Evolutionary conservation across 2,113 vertebrate species (phyloP).

Genomic region (Meles meles): DNA sequence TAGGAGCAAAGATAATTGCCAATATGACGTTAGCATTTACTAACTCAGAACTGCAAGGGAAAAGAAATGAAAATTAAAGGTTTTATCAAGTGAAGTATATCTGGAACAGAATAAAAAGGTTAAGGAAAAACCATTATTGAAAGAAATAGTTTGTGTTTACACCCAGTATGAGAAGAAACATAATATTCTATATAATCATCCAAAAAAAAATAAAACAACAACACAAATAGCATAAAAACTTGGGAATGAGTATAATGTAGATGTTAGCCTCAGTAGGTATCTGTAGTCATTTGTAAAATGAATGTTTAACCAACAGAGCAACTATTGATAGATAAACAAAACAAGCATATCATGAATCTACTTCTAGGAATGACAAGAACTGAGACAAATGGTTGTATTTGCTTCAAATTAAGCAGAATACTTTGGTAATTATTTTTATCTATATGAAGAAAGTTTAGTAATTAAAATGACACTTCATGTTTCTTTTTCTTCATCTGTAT

Average conservation of each 20-base stretch:
- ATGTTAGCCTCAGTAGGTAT: not conserved
- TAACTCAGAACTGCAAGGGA: not conserved
- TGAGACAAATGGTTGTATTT: not conserved
- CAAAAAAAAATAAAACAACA: not conserved
- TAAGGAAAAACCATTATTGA: not conserved
- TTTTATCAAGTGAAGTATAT: not conserved
- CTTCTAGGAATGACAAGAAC: not conserved
- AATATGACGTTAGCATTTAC: not conserved
- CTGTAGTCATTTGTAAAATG: not conserved
- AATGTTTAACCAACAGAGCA: not conserved
- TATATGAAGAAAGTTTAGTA: not conserved
- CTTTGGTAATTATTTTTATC: not conserved
- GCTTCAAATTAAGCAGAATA: not conserved
- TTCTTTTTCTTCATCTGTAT: not conserved
- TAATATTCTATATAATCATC: not conserved
- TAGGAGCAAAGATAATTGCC: not conserved
- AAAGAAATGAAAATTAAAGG: not conserved
- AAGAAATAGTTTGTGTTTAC: not conserved
- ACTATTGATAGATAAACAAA: not conserved
- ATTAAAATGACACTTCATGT: not conserved
- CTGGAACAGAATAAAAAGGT: not conserved
- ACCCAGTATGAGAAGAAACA: not conserved
- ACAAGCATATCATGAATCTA: not conserved
- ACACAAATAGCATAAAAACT: not conserved
- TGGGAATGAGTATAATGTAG: not conserved